Conservation (phyloP, 2,113 vertebrate species). For the Castor canadensis region DNA sequence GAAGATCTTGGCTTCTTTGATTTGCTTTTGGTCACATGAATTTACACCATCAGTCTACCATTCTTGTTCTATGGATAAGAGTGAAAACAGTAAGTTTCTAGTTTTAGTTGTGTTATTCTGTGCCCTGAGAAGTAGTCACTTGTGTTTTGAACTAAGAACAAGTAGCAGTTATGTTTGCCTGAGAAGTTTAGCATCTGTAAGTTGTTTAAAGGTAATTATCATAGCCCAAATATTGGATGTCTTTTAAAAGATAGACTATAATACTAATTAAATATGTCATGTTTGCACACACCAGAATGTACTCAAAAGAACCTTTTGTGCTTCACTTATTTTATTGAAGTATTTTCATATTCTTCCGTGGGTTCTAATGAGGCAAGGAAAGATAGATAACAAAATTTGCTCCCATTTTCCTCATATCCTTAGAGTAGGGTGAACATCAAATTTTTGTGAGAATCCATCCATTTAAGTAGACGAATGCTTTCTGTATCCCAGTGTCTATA, state of each 20-base stretch:
- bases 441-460: conserved; percentile 60
- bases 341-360: conserved; percentile 67
- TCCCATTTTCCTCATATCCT: conserved; percentile 13
- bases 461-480: conserved; percentile 43
- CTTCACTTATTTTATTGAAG: conserved; percentile 74
- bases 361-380: conserved; percentile 61
- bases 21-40: conserved; percentile 77
- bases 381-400: conserved; percentile 38
- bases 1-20: no score
- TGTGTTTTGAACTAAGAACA: conserved; percentile 64
- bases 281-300: conserved; percentile 82
- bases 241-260: conserved; percentile 80
- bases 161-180: conserved; percentile 68
- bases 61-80: conserved; percentile 61
- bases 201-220: conserved; percentile 84
- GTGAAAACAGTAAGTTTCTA: neutral
- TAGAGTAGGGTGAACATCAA: conserved; percentile 46
- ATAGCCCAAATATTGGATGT: conserved; percentile 75
- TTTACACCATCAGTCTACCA: conserved; percentile 61
- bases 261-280: conserved; percentile 86
- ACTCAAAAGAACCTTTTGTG: conserved; percentile 74
- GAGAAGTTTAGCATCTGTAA: conserved; percentile 82
- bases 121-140: conserved; percentile 66
- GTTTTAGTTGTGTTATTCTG: conserved; percentile 55
- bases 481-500: conserved; percentile 63